phyloP scores from a whole-genome alignment of 1,140 invertebrate species.

The Scaptomyza hsui region DNA sequence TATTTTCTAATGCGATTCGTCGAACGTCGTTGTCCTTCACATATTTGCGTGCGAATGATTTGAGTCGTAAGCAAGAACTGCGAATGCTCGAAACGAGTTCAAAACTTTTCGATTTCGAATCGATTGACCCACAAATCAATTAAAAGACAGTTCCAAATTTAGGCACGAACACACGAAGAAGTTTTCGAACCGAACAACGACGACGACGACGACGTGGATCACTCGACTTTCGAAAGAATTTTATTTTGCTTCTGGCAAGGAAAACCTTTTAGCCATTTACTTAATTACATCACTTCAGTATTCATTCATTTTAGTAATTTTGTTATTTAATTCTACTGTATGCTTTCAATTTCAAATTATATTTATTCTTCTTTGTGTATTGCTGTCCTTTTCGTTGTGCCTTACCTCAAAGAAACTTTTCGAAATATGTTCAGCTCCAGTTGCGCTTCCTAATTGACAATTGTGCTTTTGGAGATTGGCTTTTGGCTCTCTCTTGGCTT shows the following conservation, averaged over 20 bases:
- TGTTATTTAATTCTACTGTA: constrained; percentile 8
- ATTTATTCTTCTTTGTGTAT: neutral
- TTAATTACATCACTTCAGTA: constrained; percentile 70
- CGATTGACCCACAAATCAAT: constrained; percentile 77
- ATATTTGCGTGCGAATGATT: constrained; percentile 77
- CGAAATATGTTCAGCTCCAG: constrained; percentile 40
- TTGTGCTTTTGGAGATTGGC: constrained; percentile 27
- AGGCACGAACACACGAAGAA: constrained; percentile 35
- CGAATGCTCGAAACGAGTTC: constrained; percentile 71
- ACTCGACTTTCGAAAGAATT: constrained; percentile 43
- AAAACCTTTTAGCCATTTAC: constrained; percentile 39
- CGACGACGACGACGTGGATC: constrained; percentile 4
- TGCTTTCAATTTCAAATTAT: constrained; percentile 25
- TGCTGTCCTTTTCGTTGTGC: neutral
- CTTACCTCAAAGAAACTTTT: constrained; percentile 45
- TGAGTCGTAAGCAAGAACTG: constrained; percentile 66
- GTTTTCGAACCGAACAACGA: constrained; percentile 11
- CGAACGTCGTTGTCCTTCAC: constrained; percentile 79
- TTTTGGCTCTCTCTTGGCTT: constrained; percentile 7
- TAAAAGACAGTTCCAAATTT: constrained; percentile 59
- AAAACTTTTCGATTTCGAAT: constrained; percentile 80
- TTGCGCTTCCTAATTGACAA: constrained; percentile 28
- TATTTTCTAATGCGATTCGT: constrained; percentile 56
- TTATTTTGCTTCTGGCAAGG: constrained; percentile 39
- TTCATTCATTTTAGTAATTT: neutral